These are phyloP conservation scores for Thamnaconus septentrionalis DNA, from an alignment of 2,113 vertebrate species.

Conservation along the genomic window DNA sequence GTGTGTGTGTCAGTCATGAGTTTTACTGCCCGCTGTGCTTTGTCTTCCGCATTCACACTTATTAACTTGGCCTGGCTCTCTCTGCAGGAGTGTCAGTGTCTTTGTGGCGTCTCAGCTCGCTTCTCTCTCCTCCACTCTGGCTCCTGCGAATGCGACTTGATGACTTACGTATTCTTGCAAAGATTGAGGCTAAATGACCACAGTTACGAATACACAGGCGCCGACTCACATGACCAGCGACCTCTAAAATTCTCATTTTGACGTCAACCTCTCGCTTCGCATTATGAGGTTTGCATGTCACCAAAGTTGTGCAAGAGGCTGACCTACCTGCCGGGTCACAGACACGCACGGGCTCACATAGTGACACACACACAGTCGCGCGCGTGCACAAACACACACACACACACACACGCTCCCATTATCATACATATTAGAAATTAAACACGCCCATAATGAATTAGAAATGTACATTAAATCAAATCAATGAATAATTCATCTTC, in stretches of 20 bases:
- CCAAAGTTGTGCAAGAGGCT: conserved; percentile 12
- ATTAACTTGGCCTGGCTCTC: conserved; percentile 34
- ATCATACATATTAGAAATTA: conserved; percentile 70
- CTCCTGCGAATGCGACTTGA: no score
- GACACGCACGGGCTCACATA: background rate
- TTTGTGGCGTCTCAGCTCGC: background rate
- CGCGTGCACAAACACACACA: conserved; percentile 1
- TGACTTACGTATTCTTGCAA: no score
- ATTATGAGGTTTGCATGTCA: background rate
- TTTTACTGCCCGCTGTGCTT: no score
- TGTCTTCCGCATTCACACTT: conserved; percentile 29
- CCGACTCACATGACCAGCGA: no score
- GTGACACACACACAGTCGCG: no score
- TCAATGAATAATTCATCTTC: conserved; percentile 48
- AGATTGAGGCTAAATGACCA: no score
- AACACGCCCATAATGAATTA: conserved; percentile 59
- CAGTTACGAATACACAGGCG: no score
- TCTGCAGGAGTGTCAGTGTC: conserved; percentile 25
- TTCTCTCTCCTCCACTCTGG: no score
- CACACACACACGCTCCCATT: conserved; percentile 50
- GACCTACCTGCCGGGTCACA: conserved; percentile 11
- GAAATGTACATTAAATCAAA: conserved; percentile 53
- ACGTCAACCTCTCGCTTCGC: no score
- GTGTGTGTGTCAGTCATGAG: background rate
- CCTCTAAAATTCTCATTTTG: no score